phyloP scores from a whole-genome alignment of 92 coral and sea anemone genomes.

The Heteractis magnifica region DNA sequence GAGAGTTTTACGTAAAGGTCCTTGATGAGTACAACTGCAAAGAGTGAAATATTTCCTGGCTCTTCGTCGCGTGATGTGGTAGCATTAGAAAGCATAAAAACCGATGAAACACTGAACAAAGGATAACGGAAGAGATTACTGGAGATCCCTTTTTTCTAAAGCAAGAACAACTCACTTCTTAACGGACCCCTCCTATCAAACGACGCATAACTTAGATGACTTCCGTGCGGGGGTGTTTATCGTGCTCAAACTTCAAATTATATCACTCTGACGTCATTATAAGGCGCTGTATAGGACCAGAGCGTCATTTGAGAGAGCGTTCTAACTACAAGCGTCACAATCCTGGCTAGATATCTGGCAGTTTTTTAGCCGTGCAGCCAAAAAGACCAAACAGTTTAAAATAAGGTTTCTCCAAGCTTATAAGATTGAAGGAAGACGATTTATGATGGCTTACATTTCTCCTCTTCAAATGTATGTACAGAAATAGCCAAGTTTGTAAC shows the following conservation, averaged over 20 bases:
- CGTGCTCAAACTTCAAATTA: not conserved
- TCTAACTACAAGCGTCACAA: not conserved
- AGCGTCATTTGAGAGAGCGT: not conserved
- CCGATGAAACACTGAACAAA: not conserved
- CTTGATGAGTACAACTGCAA: not conserved
- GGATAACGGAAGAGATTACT: conserved; percentile 15
- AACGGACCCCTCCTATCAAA: conserved; percentile 4
- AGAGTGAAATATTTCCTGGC: not conserved
- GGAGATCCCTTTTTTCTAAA: not conserved
- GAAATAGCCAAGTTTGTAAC: not conserved
- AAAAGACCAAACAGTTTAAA: not conserved
- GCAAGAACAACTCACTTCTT: not conserved
- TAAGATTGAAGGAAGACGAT: not conserved
- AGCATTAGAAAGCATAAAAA: not conserved
- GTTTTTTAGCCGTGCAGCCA: not conserved
- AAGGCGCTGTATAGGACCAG: not conserved
- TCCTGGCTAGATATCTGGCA: not conserved
- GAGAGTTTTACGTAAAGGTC: not conserved
- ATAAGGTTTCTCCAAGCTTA: not conserved
- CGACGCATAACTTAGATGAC: not conserved
- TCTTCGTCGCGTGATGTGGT: not conserved
- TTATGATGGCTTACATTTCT: not conserved
- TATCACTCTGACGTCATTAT: conserved; percentile 20
- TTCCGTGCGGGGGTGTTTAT: conserved; percentile 41
- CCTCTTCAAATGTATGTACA: conserved; percentile 7